A percentile compares a stretch with the other conserved stretches of the same genome.
phyloP scores from a whole-genome alignment of 2,888 invertebrate species.

The Conchocele bisecta region DNA sequence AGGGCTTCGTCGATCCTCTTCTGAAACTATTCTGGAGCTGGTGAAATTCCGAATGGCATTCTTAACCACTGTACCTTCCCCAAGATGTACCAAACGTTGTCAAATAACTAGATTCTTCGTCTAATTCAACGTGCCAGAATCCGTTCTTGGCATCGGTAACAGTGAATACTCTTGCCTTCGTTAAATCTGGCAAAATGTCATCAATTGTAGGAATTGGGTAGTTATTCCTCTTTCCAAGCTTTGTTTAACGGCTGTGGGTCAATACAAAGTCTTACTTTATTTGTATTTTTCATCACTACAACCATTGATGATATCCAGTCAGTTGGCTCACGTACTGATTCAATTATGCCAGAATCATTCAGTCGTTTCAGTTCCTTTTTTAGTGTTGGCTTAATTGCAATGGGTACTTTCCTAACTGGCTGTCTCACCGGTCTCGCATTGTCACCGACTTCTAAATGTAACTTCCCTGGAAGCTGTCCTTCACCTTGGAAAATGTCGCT shows the following conservation, averaged over 20 bases:
- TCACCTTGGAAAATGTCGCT: conserved; percentile 33
- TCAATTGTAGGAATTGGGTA: conserved; percentile 21
- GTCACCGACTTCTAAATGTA: conserved; percentile 37
- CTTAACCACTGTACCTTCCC: conserved; percentile 56
- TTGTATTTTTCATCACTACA: conserved; percentile 21
- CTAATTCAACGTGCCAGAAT: conserved; percentile 58
- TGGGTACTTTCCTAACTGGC: conserved; percentile 35
- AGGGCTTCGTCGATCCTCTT: conserved; percentile 24
- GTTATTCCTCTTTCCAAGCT: conserved; percentile 18
- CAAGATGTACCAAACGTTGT: conserved; percentile 61
- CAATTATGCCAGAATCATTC: conserved; percentile 15
- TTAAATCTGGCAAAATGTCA: conserved; percentile 16
- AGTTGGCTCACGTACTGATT: conserved; percentile 40
- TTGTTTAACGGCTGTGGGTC: conserved; percentile 50
- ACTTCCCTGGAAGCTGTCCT: conserved; percentile 37
- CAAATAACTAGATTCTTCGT: conserved; percentile 42
- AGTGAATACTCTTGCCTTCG: conserved; percentile 20
- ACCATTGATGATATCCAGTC: conserved; percentile 53
- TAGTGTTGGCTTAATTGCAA: conserved; percentile 23
- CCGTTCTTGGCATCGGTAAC: conserved; percentile 37
- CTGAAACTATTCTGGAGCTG: conserved; percentile 58
- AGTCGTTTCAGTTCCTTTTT: conserved; percentile 38
- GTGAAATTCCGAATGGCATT: conserved; percentile 57
- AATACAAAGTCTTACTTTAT: conserved; percentile 37
- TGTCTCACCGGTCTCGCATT: conserved; percentile 32